Percentiles rank a stretch among this genome's conserved stretches.
These are phyloP conservation scores for Crocidura indochinensis DNA, from an alignment of 2,797 vertebrate genomes.

Conservation along the genomic window DNA sequence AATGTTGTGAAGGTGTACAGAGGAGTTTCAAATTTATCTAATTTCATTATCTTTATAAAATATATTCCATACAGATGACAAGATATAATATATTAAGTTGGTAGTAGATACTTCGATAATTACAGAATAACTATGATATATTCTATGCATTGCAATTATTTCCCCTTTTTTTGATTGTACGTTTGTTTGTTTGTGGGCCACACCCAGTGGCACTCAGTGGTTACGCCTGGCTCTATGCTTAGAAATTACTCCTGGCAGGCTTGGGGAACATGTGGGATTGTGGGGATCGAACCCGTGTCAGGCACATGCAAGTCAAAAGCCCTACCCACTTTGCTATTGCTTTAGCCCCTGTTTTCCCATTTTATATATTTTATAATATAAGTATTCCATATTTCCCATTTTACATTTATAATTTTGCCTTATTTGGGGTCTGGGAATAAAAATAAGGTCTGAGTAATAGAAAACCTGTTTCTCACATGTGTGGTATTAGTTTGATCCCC, in stretches of 20 bases:
- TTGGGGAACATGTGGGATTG: no score
- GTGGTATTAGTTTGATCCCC: background rate
- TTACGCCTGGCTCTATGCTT: no score
- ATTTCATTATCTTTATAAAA: background rate
- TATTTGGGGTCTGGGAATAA: background rate
- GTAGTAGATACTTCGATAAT: background rate
- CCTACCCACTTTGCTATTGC: no score
- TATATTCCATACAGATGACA: background rate
- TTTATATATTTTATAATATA: no score
- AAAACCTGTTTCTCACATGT: no score
- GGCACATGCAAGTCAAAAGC: no score
- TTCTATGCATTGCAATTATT: background rate
- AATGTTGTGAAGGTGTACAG: background rate
- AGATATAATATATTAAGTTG: constrained; percentile 54
- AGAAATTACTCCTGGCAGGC: no score
- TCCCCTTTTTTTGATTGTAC: background rate
- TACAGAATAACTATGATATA: background rate
- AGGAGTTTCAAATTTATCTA: background rate
- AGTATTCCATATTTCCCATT: background rate
- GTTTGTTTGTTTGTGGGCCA: no score
- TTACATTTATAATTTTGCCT: constrained; percentile 41
- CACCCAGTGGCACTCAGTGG: no score
- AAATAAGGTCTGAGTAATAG: background rate
- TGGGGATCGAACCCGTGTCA: no score
- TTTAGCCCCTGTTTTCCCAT: no score